phyloP scores from a whole-genome alignment of 2,797 vertebrate genomes.

The Gymnothorax reevesii region DNA sequence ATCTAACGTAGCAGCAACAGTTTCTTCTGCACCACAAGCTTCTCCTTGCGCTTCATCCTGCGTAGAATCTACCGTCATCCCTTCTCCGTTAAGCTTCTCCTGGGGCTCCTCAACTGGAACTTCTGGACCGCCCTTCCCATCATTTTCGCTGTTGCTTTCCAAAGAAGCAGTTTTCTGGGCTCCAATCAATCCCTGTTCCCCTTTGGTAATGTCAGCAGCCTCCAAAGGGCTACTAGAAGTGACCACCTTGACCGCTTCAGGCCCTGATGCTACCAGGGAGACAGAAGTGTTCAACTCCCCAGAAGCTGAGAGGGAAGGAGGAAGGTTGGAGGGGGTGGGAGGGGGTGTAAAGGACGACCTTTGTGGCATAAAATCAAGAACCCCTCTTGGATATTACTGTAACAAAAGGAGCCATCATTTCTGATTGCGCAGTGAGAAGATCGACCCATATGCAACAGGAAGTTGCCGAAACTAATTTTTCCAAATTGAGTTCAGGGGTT shows the following conservation, averaged over 20 bases:
- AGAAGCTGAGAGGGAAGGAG: constrained; percentile 51
- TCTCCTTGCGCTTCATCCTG: constrained; percentile 9
- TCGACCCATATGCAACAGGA: background rate
- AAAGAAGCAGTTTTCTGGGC: background rate
- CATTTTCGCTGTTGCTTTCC: background rate
- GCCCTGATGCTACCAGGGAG: constrained; percentile 53
- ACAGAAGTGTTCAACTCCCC: constrained; percentile 54
- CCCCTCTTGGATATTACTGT: background rate
- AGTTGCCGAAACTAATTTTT: background rate
- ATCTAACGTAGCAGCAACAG: background rate
- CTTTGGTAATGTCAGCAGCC: constrained; percentile 47
- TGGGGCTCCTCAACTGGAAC: background rate
- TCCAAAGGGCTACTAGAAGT: constrained; percentile 50
- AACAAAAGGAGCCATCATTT: background rate
- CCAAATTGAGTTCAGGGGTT: background rate
- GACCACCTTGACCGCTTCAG: constrained; percentile 51
- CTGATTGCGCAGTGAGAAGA: background rate
- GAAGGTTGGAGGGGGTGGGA: constrained; percentile 41
- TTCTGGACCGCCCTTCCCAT: background rate
- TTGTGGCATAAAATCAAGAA: constrained; percentile 31
- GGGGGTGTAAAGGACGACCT: constrained; percentile 13
- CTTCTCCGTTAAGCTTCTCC: background rate
- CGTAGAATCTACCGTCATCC: background rate
- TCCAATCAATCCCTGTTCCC: constrained; percentile 35
- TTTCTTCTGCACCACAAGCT: background rate